Base-by-base conservation (phyloP, 2,888 invertebrate genomes). In the Podotricha telesiphe region DNA sequence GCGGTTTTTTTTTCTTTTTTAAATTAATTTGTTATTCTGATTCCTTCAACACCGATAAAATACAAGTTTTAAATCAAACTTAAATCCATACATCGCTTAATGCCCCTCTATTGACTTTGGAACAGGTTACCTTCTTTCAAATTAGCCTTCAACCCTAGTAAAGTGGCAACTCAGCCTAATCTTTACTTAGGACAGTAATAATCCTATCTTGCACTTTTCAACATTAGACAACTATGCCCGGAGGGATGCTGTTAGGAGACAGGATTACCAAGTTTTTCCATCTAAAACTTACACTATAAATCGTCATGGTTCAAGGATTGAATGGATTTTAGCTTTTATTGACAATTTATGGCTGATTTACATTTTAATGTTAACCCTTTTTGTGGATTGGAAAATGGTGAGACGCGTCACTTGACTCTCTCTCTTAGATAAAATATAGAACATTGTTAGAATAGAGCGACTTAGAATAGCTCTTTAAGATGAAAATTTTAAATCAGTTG, bases 201-300 rank as follows among this genome's bases (percentile, higher is more conserved):
- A 76, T 71, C 67, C 70, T 72, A 73, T 74, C 63, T 67, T 64
- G 55, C 71, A 71, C 68, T 76, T 75, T 71, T 68, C 53, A 67
- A 73, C 76, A 75, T 77, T 76, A 76, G 73, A 75, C 74, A 72
- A 75, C 75, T 71, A 70, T 66, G 61, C 76, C 75, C 77, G 65
- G 72, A 76, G 76, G 78, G 75, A 77, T 70, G 69, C 74, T 73
- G 73, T 65, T 76, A 73, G 74, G 73, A 77, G 82, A 85, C 83
- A 82, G 87, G 86, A 85, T 88, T 85, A 84, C 83, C 69, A 92
- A 91, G 85, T 91, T 92, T 91, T 91, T 91, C 91, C 85, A 91
- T 92, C 88, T 86, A 84, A 88, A 91, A 91, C 85, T 92, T 91
- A 69, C 74, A 82, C 89, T 83, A 91, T 92, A 91, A 91, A 92